Base-by-base conservation (phyloP, 2,113 vertebrate species). In the Python bivittatus region DNA sequence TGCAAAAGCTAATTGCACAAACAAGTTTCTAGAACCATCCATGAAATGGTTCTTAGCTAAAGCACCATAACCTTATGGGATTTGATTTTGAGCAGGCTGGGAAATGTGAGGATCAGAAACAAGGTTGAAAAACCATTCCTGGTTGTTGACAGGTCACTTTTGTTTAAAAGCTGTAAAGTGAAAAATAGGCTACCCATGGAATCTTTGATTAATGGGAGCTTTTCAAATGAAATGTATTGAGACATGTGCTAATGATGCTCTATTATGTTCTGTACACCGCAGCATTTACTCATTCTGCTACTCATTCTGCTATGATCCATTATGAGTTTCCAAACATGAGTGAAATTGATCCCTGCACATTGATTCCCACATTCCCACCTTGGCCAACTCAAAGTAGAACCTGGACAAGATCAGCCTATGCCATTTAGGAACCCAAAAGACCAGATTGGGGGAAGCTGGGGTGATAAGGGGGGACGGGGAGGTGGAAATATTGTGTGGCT, bases 301-400 rank as follows among this genome's bases (percentile, higher is more conserved):
- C 42, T 91, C 86, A 83, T 85, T 83, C 87, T 27, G 90, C 10
- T 89, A 93, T 87, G 86, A 83, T 91, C 91, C 44, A 33, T 23
- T 27, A 33, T 8, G 2, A 2, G 6, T 90, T 48, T 88, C 68
- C n/a, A 1, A 89, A 89, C 89, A 25, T 44, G 0, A 2, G 86
- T 44, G 2, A 60, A 20, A 58, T 0, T 6, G 29, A 88, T 85
- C 33, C 0, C 0, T 20, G 42, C 72, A 15, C 44, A 64, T n/a
- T n/a, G n/a, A 11, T 91, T 86, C 44, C 33, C 27, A 1, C 38
- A 4, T 29, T 11, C 8, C 52, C n/a, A 10, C 48, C 54, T 33
- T 54, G 93, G 87, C 54, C 48, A 23, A 48, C 29, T 6, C 7
- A 3, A 25, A 25, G 42, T 38, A n/a, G 33, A 23, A 38, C 23